Evolutionary conservation across 2,888 invertebrate species (phyloP), one percentile per base, ranked within the genome.

Genomic region (Neocrepidodera transversa): DNA sequence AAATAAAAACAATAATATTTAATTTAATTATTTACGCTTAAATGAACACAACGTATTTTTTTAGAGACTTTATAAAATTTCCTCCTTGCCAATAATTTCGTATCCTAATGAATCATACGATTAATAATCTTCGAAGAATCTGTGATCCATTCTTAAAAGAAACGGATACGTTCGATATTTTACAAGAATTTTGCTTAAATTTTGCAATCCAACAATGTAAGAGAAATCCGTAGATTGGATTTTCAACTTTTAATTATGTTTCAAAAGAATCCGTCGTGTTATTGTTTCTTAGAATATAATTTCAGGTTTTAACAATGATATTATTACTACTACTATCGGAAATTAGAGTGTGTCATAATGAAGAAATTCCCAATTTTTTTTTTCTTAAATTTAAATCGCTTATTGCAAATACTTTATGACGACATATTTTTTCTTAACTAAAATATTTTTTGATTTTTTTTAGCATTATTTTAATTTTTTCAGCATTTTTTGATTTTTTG

Each of bases 91-190:
- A 35, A 11, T 11, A 11, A n/a, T 11, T 35, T 35, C 18, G 42
- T 11, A 10, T 10, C 38, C 7, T 5, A 38, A 38, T 16, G 38
- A 42, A 18, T 28, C 30, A 16, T n/a, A 18, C n/a, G 10, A 48
- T 48, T 48, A 48, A 18, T 40, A 51, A 51, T 51, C 26, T 40
- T 28, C 40, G 40, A 23, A 40, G 51, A 35, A 51, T 51, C 40
- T 51, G 6, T 16, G 5, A 13, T 40, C 40, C 51, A 40, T 51
- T 51, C 26, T 11, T 26, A 14, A 26, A 51, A 40, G 13, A 40
- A 51, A 26, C 51, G 51, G 51, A 51, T 51, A 28, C 36, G 35
- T 17, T 49, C 11, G 26, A 50, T 11, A 40, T 51, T 50, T 23
- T 50, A 51, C 26, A 51, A 38, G 38, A 40, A 36, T 40, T 40